Base-by-base conservation (phyloP, 2,113 vertebrate species). In the Thomomys bottae region DNA sequence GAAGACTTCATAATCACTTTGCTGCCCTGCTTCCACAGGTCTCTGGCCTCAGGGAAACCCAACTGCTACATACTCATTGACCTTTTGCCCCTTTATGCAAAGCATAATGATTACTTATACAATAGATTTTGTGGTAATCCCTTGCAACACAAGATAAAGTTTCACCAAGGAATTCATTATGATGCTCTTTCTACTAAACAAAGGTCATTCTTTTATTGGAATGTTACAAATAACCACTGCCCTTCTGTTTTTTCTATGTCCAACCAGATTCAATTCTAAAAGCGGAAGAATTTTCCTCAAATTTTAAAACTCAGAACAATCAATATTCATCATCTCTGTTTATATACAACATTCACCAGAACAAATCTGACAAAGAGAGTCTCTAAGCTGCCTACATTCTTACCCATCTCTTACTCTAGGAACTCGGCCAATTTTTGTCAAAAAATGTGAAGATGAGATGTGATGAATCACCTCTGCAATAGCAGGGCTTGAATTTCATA, bases 321-420 rank as follows among this genome's bases (percentile, higher is more conserved):
- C 78, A 84, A 28, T 79, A 84, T 92, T 79, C 49, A 61, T 93
- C 70, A 68, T 92, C 95, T 91, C 89, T 97, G 87, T 82, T 93
- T 89, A 11, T n/a, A 32, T 87, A 88, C 57, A 57, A 30, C 82
- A 78, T 73, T 87, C 94, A 94, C 8, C 18, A 82, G 83, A 96
- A 95, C 79, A 95, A 59, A 90, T 96, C 24, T 95, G 96, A 73
- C 70, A 96, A 95, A 96, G 94, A 92, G 45, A 76, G 90, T 88
- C 82, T 94, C 78, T 91, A 90, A 95, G 88, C 95, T 96, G 94
- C 94, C 94, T 95, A 95, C 88, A 93, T 75, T 94, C 83, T 78
- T 45, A 61, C 36, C 95, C 96, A 97, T 97, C 96, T 97, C 96
- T 68, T 95, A 78, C 34, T 76, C 63, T 83, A 89, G 87, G 81